Percentiles rank a stretch among this genome's conserved stretches.
Evolutionary conservation across 2,797 vertebrate species (phyloP).

Genomic region (Sebastes minor): DNA sequence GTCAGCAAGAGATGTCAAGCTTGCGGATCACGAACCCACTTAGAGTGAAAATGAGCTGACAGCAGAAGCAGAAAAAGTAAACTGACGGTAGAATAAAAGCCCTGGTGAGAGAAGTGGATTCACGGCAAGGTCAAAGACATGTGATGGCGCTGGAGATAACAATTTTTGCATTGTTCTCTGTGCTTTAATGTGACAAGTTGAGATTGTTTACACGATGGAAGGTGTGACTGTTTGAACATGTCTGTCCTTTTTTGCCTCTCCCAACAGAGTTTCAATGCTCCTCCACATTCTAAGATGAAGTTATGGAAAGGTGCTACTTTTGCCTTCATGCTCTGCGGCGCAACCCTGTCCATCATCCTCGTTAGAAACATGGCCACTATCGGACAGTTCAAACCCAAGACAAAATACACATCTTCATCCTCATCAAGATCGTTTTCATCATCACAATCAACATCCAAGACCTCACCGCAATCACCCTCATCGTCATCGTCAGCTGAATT

Average conservation of each 20-base stretch:
- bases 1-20: conserved; percentile 60
- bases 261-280: conserved; percentile 91
- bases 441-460: conserved; percentile 28
- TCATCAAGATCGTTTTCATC: conserved; percentile 44
- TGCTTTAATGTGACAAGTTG: conserved; percentile 27
- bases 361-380: conserved; percentile 86
- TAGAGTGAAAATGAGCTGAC: conserved; percentile 55
- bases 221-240: conserved; percentile 38
- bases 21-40: conserved; percentile 54
- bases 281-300: conserved; percentile 96
- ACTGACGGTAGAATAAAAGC: conserved; percentile 41
- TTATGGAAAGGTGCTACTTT: conserved; percentile 97
- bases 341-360: conserved; percentile 90
- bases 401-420: conserved; percentile 40
- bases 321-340: conserved; percentile 92
- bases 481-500: conserved; percentile 16
- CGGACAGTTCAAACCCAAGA: conserved; percentile 62
- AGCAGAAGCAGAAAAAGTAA: conserved; percentile 56
- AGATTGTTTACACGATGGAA: conserved; percentile 2
- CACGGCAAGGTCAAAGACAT: conserved; percentile 24
- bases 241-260: conserved; percentile 19
- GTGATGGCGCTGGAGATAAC: neutral
- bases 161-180: conserved; percentile 20
- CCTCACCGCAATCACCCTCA: conserved; percentile 4
- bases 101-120: conserved; percentile 29